Evolutionary conservation across 2,113 vertebrate species (phyloP).

Genomic region (Indri indri): DNA sequence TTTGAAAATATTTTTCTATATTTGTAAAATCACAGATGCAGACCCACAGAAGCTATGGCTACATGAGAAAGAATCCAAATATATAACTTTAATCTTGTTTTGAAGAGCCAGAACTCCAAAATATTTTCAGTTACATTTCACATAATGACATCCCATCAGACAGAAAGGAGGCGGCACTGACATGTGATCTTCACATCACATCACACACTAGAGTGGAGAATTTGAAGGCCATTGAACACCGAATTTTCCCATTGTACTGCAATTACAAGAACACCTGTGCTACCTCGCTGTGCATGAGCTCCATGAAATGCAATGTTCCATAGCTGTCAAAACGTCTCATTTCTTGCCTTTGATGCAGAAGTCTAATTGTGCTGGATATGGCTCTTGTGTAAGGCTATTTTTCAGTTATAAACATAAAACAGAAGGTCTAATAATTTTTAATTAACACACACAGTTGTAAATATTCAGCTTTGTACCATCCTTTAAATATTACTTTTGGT

Average conservation of each 20-base stretch:
- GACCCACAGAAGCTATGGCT: neutral
- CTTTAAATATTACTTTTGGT: neutral
- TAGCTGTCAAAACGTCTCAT: neutral
- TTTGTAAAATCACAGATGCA: neutral
- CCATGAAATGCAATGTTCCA: constrained; percentile 9
- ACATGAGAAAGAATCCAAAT: neutral
- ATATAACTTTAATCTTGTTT: neutral
- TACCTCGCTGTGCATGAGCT: neutral
- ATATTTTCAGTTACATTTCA: neutral
- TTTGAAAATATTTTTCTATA: neutral
- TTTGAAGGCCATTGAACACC: neutral
- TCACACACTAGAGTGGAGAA: neutral
- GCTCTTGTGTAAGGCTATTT: neutral
- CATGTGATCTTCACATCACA: neutral
- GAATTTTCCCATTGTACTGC: constrained; percentile 22
- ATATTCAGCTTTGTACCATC: neutral
- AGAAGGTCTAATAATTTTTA: neutral
- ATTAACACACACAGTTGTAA: neutral
- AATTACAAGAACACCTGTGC: constrained; percentile 59
- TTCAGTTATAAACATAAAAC: neutral
- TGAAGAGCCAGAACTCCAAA: neutral
- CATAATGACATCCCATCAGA: neutral
- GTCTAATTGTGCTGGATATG: neutral
- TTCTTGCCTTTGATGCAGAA: constrained; percentile 1
- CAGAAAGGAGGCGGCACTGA: neutral